Conservation (phyloP, 1,140 invertebrate genomes). For the Papilio helenus region DNA sequence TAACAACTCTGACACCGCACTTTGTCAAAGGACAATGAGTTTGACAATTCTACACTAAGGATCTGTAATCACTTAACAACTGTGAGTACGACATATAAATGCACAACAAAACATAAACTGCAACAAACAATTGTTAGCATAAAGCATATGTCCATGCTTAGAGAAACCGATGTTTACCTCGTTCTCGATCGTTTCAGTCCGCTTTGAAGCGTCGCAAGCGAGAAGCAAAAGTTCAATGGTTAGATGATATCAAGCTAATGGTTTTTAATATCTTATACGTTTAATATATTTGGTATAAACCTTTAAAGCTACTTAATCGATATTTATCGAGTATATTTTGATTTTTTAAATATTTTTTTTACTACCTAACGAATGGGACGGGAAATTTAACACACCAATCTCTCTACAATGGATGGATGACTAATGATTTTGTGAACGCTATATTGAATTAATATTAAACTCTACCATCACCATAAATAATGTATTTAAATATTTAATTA, state of each 20-base stretch:
- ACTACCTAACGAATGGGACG: neutral
- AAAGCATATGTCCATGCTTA: constrained; percentile 41
- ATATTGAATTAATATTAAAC: neutral
- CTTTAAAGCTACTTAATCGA: neutral
- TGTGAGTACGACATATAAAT: neutral
- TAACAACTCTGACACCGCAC: too few species aligned
- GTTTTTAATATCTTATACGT: neutral
- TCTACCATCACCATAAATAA: neutral
- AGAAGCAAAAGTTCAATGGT: constrained; percentile 75
- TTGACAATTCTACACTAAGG: too few species aligned
- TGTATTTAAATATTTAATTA: neutral
- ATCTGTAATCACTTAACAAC: too few species aligned
- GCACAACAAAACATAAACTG: constrained; percentile 35
- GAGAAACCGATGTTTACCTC: constrained; percentile 66
- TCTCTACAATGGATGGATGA: neutral
- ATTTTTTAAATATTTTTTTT: neutral
- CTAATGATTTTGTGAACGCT: neutral
- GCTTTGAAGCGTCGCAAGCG: constrained; percentile 80
- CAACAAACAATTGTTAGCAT: constrained; percentile 30
- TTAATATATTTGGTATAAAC: neutral
- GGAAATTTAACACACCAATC: neutral
- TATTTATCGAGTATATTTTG: neutral
- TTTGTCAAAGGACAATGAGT: too few species aligned
- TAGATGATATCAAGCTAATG: constrained; percentile 49
- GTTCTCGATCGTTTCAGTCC: constrained; percentile 78